A percentile compares a stretch with the other conserved stretches of the same genome.
phyloP scores from a whole-genome alignment of 2,113 vertebrate species.

The cat (Felis catus) region DNA sequence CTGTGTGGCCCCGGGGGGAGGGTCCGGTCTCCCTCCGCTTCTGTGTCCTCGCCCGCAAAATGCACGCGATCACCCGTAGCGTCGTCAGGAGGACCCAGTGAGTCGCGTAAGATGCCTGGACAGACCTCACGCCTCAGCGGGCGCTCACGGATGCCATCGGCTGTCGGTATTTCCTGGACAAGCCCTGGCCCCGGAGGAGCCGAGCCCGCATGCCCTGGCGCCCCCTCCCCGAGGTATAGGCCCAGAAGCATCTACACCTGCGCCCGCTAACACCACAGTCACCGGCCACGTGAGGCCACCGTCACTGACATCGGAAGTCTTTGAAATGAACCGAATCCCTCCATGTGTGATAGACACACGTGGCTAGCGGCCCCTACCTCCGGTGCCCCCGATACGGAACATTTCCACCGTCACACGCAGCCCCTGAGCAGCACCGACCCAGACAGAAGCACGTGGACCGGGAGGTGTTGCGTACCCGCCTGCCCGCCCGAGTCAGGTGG shows the following conservation, averaged over 20 bases:
- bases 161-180: too few relatives aligned
- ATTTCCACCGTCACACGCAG: not conserved
- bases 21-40: not conserved
- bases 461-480: not conserved
- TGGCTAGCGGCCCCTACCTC: accelerated
- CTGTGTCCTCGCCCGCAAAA: not conserved
- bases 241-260: accelerated
- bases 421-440: accelerated
- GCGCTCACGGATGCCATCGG: accelerated
- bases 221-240: accelerated
- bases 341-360: accelerated
- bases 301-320: not conserved
- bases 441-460: too few relatives aligned
- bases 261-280: accelerated
- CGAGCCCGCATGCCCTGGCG: accelerated
- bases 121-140: not conserved
- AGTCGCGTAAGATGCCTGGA: not conserved
- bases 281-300: not conserved
- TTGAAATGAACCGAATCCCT: not conserved
- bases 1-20: accelerated
- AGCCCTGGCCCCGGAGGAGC: not conserved
- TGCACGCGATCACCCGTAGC: not conserved
- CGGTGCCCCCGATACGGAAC: accelerated
- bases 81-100: too few relatives aligned
- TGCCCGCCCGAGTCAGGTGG: not conserved